Conservation (phyloP, 2,797 vertebrate genomes). For the Acipenser oxyrinchus region DNA sequence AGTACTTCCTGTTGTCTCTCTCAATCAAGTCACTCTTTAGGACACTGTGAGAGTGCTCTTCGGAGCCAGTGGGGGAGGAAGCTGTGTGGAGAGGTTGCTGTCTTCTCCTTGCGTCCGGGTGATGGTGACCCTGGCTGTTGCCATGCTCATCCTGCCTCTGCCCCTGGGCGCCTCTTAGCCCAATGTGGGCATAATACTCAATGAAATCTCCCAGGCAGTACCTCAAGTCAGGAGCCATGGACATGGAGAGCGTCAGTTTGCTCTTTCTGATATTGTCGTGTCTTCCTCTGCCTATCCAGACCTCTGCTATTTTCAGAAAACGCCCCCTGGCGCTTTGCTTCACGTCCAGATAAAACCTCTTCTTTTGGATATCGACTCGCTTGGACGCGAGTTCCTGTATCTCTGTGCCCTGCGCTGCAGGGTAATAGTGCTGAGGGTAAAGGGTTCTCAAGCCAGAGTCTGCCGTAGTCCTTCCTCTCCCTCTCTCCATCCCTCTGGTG, state of each 20-base stretch:
- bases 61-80: constrained; percentile 66
- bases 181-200: constrained; percentile 94
- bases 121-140: constrained; percentile 58
- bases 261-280: constrained; percentile 93
- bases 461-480: constrained; percentile 70
- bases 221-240: constrained; percentile 85
- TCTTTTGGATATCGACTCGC: constrained; percentile 97
- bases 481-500: constrained; percentile 72
- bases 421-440: constrained; percentile 74
- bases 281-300: constrained; percentile 91
- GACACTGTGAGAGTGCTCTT: constrained; percentile 80
- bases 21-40: constrained; percentile 95
- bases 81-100: constrained; percentile 47
- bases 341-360: constrained; percentile 96
- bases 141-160: constrained; percentile 63
- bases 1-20: constrained; percentile 93
- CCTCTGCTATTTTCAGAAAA: constrained; percentile 96
- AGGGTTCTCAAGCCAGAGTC: constrained; percentile 69
- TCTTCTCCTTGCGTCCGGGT: constrained; percentile 57
- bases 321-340: constrained; percentile 92
- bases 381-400: constrained; percentile 97
- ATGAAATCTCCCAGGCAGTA: constrained; percentile 93
- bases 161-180: constrained; percentile 65
- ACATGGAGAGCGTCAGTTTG: constrained; percentile 91
- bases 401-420: constrained; percentile 62